Percentiles rank a stretch among this genome's conserved stretches.
phyloP scores from a whole-genome alignment of 2,888 invertebrate species.

The Aromia moschata region DNA sequence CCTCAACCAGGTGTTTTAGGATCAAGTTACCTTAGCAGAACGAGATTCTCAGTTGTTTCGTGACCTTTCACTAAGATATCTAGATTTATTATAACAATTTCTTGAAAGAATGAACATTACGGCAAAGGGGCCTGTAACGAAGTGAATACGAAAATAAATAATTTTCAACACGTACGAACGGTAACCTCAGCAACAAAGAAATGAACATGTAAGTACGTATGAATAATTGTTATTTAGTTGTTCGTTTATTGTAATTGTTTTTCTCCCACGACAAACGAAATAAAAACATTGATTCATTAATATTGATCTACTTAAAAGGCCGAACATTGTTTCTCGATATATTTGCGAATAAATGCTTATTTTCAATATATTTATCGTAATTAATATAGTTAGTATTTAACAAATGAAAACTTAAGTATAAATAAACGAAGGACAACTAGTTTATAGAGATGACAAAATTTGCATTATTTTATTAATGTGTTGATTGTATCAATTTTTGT shows the following conservation, averaged over 20 bases:
- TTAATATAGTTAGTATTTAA: too few relatives aligned
- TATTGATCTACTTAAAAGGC: too few relatives aligned
- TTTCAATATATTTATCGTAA: too few relatives aligned
- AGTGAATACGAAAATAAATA: constrained; percentile 4
- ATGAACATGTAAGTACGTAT: constrained; percentile 18
- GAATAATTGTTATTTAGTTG: neutral
- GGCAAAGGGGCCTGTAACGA: constrained; percentile 15
- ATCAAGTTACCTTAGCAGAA: constrained; percentile 58
- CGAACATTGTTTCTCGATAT: too few relatives aligned
- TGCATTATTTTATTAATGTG: constrained; percentile 37
- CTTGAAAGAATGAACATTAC: constrained; percentile 33
- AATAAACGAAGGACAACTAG: constrained; percentile 41
- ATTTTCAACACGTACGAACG: neutral
- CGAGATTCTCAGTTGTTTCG: constrained; percentile 57
- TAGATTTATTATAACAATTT: constrained; percentile 38
- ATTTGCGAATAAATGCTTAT: too few relatives aligned
- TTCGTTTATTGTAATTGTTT: neutral
- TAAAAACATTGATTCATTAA: too few relatives aligned
- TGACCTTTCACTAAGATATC: constrained; percentile 55
- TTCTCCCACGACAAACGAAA: neutral
- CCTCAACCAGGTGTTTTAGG: constrained; percentile 52
- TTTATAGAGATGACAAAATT: constrained; percentile 38
- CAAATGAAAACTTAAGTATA: constrained; percentile 26
- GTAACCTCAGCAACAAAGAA: neutral
- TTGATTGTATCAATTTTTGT: constrained; percentile 10